Conservation (phyloP, 2,113 vertebrate genomes). For the Callospermophilus lateralis region DNA sequence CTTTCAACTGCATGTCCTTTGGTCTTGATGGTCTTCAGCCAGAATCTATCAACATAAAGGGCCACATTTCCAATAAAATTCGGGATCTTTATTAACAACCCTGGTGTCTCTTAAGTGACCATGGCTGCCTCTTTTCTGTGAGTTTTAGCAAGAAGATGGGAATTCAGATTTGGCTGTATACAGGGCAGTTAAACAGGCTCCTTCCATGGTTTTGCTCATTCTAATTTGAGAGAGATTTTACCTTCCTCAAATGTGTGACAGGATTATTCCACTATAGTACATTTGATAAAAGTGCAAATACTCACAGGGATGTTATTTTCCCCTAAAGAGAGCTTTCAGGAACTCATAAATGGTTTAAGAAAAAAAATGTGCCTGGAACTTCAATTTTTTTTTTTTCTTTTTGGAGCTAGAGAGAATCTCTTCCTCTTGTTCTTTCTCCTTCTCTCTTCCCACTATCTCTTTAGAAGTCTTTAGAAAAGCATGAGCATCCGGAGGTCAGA, state of each 20-base stretch:
- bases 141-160: constrained; percentile 62
- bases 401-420: background rate
- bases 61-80: constrained; percentile 71
- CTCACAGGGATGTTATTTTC: constrained; percentile 27
- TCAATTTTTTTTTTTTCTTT: background rate
- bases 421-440: background rate
- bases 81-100: constrained; percentile 53
- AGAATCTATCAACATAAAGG: constrained; percentile 76
- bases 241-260: constrained; percentile 69
- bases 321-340: constrained; percentile 68
- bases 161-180: constrained; percentile 76
- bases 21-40: constrained; percentile 59
- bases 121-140: constrained; percentile 46
- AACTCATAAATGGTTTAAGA: constrained; percentile 68
- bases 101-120: constrained; percentile 71
- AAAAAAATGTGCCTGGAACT: background rate
- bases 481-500: background rate
- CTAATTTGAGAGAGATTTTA: constrained; percentile 78
- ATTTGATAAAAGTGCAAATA: constrained; percentile 71
- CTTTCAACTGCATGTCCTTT: constrained; percentile 63
- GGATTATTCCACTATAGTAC: constrained; percentile 55
- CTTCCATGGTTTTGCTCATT: constrained; percentile 73
- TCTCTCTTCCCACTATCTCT: background rate
- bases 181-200: constrained; percentile 13
- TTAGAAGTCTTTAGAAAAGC: background rate